Conservation (phyloP, 2,888 invertebrate species). For the Patella pellucida region DNA sequence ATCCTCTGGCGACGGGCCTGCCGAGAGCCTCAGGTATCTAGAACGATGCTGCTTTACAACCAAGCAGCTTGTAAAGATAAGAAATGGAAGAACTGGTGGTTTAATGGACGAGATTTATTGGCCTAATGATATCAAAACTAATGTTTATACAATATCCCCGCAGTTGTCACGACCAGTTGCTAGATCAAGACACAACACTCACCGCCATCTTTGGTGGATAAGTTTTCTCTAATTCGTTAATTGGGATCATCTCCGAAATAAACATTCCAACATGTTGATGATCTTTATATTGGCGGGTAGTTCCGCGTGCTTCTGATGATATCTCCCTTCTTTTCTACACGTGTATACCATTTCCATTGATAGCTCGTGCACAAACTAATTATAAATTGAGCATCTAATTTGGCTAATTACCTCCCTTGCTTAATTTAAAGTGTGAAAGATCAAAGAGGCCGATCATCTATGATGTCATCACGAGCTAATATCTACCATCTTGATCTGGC, state of each 20-base stretch:
- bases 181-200: neutral
- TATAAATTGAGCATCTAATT: constrained; percentile 9
- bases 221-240: neutral
- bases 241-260: neutral
- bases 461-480: neutral
- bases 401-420: constrained; percentile 2
- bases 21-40: too few relatives aligned
- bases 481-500: neutral
- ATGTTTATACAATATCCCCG: neutral
- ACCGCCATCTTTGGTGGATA: neutral
- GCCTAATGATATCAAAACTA: neutral
- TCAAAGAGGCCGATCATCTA: neutral
- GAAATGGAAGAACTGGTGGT: too few relatives aligned
- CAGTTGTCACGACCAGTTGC: constrained; percentile 8
- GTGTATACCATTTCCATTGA: neutral
- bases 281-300: neutral
- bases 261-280: neutral
- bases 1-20: too few relatives aligned
- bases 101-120: neutral
- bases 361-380: constrained; percentile 7
- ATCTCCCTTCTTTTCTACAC: neutral
- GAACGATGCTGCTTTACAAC: too few relatives aligned
- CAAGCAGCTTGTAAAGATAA: too few relatives aligned
- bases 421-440: constrained; percentile 8
- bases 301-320: neutral